Percentiles rank a stretch among this genome's conserved stretches.
Conservation (phyloP, 2,888 invertebrate species). For the Bimastos eiseni region DNA sequence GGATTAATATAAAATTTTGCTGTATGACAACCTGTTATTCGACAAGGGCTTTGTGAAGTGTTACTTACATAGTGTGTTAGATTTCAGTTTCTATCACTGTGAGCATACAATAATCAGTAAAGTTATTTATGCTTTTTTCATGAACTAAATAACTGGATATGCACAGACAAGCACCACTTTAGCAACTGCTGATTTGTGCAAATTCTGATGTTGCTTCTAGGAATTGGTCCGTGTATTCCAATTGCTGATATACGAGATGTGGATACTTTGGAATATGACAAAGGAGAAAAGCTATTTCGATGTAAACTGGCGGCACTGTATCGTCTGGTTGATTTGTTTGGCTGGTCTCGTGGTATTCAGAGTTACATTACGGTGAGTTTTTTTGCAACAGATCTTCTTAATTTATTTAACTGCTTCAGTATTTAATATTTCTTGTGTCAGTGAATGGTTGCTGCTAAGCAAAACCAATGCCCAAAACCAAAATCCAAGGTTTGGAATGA, state of each 20-base stretch:
- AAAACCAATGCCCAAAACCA: not conserved
- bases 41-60: not conserved
- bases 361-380: slow-evolving; percentile 80
- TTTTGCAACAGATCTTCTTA: not conserved
- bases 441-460: not conserved
- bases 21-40: not conserved
- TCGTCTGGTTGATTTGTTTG: slow-evolving; percentile 90
- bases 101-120: not conserved
- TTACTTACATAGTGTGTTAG: not conserved
- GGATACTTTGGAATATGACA: slow-evolving; percentile 87
- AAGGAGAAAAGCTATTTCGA: slow-evolving; percentile 89
- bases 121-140: too few species aligned
- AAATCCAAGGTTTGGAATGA: not conserved
- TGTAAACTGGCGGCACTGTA: slow-evolving; percentile 96
- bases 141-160: not conserved
- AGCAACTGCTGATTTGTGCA: not conserved
- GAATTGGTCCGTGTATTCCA: slow-evolving; percentile 75
- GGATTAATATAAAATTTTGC: slow-evolving; percentile 1
- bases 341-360: slow-evolving; percentile 89
- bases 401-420: not conserved
- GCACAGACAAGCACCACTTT: not conserved
- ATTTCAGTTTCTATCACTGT: too few species aligned
- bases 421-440: not conserved
- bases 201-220: slow-evolving; percentile 31
- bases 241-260: slow-evolving; percentile 96